Evolutionary conservation across 2,797 vertebrate genomes (phyloP).

Genomic region (Lepidocolaptes lacrymiger): DNA sequence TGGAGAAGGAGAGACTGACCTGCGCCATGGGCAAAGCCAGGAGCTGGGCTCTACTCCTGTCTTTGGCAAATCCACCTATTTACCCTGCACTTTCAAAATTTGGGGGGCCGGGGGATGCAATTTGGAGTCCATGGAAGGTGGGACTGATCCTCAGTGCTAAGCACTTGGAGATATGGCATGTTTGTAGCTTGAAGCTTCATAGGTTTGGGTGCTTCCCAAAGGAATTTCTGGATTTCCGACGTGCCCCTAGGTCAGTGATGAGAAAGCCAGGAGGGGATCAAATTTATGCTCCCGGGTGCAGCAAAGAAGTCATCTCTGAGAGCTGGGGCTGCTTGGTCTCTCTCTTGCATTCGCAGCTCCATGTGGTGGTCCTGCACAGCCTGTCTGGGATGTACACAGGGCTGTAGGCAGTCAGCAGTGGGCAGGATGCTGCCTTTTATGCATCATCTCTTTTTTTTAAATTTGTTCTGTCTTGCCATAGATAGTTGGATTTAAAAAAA

Average conservation of each 20-base stretch:
- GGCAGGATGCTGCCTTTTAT: neutral
- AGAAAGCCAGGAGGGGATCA: neutral
- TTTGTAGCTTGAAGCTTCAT: neutral
- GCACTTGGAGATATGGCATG: fast-evolving
- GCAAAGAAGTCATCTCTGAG: neutral
- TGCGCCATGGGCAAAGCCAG: neutral
- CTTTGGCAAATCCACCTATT: neutral
- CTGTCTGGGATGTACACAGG: neutral
- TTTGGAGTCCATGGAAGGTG: neutral
- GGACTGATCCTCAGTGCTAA: neutral
- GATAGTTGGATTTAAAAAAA: neutral
- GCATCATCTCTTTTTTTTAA: neutral
- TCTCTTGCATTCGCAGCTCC: fast-evolving
- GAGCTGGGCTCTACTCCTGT: neutral
- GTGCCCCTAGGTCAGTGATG: neutral
- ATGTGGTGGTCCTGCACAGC: fast-evolving
- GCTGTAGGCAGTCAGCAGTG: neutral
- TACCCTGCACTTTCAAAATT: neutral
- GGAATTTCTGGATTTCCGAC: neutral
- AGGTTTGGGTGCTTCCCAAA: neutral
- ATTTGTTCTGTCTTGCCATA: neutral
- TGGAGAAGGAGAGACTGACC: neutral
- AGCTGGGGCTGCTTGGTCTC: fast-evolving
- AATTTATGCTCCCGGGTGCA: neutral
- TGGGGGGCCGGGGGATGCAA: fast-evolving